Percentiles rank a stretch among this genome's conserved stretches.
phyloP scores from a whole-genome alignment of 2,113 vertebrate species.

The Puma concolor region DNA sequence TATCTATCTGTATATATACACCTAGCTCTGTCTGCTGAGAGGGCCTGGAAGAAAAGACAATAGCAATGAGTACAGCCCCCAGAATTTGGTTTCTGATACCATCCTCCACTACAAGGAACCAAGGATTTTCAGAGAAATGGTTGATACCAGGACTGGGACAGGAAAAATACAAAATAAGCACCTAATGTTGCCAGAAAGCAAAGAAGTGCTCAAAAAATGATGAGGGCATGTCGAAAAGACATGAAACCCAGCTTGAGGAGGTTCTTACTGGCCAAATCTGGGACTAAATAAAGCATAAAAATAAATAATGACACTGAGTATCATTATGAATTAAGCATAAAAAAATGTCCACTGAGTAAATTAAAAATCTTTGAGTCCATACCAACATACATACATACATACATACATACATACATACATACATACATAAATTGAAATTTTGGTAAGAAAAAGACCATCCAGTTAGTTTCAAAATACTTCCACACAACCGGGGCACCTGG shows the following conservation, averaged over 20 bases:
- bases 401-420: not conserved
- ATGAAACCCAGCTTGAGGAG: not conserved
- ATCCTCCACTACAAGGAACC: not conserved
- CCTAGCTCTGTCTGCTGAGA: not conserved
- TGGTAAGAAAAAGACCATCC: not conserved
- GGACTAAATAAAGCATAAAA: not conserved
- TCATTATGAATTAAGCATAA: not conserved
- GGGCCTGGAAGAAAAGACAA: not conserved
- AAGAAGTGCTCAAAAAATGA: not conserved
- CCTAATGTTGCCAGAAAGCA: not conserved
- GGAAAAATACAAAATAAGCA: not conserved
- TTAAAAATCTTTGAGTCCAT: not conserved
- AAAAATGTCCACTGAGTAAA: not conserved
- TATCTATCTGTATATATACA: not conserved
- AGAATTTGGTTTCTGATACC: not conserved
- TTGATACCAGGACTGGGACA: not conserved
- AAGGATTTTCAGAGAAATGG: not conserved
- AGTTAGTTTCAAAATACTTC: slow-evolving; percentile 22
- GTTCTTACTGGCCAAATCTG: not conserved
- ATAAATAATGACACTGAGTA: not conserved
- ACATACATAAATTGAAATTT: not conserved
- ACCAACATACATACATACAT: not conserved
- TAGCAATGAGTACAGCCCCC: not conserved
- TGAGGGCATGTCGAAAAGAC: not conserved
- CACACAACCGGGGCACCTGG: not conserved